A percentile compares a stretch with the other conserved stretches of the same genome.
phyloP scores from a whole-genome alignment of 2,888 invertebrate species.

The Lottia scabra region DNA sequence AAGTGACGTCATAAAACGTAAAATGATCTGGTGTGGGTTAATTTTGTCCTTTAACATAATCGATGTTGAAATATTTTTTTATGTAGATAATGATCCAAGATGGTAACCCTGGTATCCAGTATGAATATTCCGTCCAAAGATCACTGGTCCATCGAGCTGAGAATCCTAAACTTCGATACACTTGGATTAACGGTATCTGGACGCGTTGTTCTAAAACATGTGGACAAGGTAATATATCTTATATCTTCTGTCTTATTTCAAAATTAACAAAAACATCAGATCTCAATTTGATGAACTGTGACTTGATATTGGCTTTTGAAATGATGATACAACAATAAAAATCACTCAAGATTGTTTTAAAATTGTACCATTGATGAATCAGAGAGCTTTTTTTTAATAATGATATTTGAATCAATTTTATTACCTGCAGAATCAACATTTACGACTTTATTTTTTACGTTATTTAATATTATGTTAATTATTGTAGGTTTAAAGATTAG shows the following conservation, averaged over 20 bases:
- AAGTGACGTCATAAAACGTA: too few relatives aligned
- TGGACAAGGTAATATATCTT: conserved; percentile 79
- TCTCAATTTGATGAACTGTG: too few relatives aligned
- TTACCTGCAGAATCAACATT: too few relatives aligned
- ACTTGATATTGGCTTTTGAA: too few relatives aligned
- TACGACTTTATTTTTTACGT: not conserved
- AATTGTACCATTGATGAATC: too few relatives aligned
- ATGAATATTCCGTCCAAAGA: conserved; percentile 34
- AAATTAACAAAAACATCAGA: too few relatives aligned
- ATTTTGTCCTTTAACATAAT: not conserved
- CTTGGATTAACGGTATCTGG: conserved; percentile 75
- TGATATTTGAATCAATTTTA: too few relatives aligned
- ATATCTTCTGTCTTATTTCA: too few relatives aligned
- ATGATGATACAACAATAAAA: not conserved
- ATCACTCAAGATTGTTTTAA: too few relatives aligned
- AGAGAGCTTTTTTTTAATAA: too few relatives aligned
- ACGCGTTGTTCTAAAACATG: conserved; percentile 90
- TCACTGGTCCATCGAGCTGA: conserved; percentile 13
- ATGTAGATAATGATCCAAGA: conserved; percentile 19
- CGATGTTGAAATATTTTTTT: not conserved
- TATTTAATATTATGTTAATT: not conserved
- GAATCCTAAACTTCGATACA: conserved; percentile 29
- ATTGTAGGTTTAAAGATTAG: conserved; percentile 43
- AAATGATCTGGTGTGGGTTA: too few relatives aligned
- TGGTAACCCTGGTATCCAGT: conserved; percentile 23